Percentiles rank a stretch among this genome's conserved stretches.
phyloP scores from a whole-genome alignment of 2,888 invertebrate species.

The Chloroclystis v-ata region DNA sequence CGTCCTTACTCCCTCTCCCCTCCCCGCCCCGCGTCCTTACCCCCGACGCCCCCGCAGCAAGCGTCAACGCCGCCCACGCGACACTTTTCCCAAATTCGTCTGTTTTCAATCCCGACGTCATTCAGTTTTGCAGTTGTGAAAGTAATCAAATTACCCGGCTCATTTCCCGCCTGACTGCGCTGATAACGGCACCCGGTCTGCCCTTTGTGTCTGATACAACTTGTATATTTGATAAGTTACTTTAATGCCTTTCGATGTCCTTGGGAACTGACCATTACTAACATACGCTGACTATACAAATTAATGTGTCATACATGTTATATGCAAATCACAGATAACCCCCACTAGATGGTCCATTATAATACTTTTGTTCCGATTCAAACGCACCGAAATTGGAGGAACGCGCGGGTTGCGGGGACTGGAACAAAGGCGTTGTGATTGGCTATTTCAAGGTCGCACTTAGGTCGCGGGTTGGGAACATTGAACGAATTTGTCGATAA shows the following conservation, averaged over 20 bases:
- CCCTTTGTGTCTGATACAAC: background rate
- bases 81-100: slow-evolving; percentile 58
- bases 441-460: too few relatives aligned
- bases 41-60: slow-evolving; percentile 32
- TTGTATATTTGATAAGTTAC: background rate
- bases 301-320: too few relatives aligned
- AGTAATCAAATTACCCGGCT: slow-evolving; percentile 52
- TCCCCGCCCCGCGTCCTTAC: slow-evolving; percentile 40
- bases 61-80: slow-evolving; percentile 51
- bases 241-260: background rate
- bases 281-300: too few relatives aligned
- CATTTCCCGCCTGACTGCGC: slow-evolving; percentile 12
- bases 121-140: slow-evolving; percentile 61
- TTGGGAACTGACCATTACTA: background rate
- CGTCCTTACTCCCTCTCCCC: slow-evolving; percentile 41
- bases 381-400: too few relatives aligned
- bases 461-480: too few relatives aligned
- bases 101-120: slow-evolving; percentile 60
- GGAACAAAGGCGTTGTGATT: too few relatives aligned
- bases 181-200: slow-evolving; percentile 9
- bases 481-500: too few relatives aligned
- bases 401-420: too few relatives aligned
- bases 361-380: too few relatives aligned
- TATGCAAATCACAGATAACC: too few relatives aligned
- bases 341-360: too few relatives aligned